Conservation (phyloP, 2,113 vertebrate species). For the Zapornia atra region DNA sequence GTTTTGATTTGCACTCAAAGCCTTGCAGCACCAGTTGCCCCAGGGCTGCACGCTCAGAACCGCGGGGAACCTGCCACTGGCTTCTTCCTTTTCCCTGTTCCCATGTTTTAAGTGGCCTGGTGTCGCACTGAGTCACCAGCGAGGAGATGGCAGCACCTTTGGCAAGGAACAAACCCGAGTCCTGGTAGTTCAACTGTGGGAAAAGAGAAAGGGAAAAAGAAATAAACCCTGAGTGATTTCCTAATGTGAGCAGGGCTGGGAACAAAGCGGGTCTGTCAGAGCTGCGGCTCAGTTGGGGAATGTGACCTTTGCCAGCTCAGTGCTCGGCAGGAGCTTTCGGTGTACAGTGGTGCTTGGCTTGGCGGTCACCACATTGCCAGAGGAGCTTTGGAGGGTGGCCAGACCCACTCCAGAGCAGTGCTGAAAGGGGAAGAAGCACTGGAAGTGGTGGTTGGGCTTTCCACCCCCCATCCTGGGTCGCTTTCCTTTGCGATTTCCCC, state of each 20-base stretch:
- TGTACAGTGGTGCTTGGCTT: neutral
- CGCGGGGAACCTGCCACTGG: rapidly evolving
- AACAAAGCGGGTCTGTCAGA: conserved; percentile 43
- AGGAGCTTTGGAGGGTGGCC: neutral
- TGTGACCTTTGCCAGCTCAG: conserved; percentile 41
- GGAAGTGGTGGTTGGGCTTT: neutral
- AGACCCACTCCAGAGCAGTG: neutral
- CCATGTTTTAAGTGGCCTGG: neutral
- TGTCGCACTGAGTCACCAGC: conserved; percentile 36
- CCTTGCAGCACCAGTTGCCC: rapidly evolving
- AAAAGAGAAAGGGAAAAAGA: neutral
- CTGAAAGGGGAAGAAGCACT: neutral
- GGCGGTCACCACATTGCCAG: no score
- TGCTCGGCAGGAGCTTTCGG: neutral
- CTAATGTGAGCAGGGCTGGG: neutral
- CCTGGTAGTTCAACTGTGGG: neutral
- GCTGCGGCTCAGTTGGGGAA: neutral
- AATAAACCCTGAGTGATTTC: neutral
- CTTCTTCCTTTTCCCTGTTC: neutral
- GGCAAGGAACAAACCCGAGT: conserved; percentile 14
- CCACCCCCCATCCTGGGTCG: neutral
- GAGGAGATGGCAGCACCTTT: neutral
- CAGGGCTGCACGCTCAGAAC: rapidly evolving
- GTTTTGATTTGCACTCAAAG: neutral
- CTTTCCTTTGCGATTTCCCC: neutral